Evolutionary conservation across 2,113 vertebrate species (phyloP).

Genomic region (Lethenteron camtschaticum): DNA sequence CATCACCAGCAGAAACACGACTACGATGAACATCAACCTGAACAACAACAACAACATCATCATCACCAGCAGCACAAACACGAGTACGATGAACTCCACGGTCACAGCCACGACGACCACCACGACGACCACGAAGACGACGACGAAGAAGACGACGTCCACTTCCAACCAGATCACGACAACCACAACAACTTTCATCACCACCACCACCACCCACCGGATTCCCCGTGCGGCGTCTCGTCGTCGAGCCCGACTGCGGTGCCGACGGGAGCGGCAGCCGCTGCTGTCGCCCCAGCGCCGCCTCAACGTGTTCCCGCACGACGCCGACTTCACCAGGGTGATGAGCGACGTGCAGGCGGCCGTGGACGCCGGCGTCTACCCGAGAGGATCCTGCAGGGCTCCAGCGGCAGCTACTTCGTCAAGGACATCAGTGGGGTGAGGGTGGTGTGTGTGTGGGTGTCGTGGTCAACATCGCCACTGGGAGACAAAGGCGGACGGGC

Average conservation of each 20-base stretch:
- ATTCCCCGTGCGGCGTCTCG: background rate
- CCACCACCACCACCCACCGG: background rate
- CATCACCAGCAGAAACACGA: too few species aligned
- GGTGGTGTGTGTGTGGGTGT: too few species aligned
- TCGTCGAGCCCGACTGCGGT: background rate
- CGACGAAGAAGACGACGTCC: background rate
- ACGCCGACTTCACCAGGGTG: slow-evolving; percentile 64
- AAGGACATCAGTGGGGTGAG: slow-evolving; percentile 79
- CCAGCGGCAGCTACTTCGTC: slow-evolving; percentile 91
- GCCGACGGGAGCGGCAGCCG: background rate
- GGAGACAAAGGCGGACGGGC: too few species aligned
- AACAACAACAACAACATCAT: too few species aligned
- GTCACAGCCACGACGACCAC: too few species aligned
- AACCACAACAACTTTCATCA: background rate
- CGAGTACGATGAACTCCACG: too few species aligned
- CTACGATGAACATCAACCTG: too few species aligned
- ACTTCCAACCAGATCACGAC: background rate
- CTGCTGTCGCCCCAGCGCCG: background rate
- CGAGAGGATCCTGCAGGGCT: slow-evolving; percentile 80
- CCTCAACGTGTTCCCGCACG: slow-evolving; percentile 51
- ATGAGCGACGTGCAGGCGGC: slow-evolving; percentile 58
- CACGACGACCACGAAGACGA: too few species aligned
- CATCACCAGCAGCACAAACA: too few species aligned
- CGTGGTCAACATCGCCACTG: too few species aligned
- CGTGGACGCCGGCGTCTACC: slow-evolving; percentile 51